Conservation (phyloP, 2,797 vertebrate species). For the Artibeus jamaicensis region DNA sequence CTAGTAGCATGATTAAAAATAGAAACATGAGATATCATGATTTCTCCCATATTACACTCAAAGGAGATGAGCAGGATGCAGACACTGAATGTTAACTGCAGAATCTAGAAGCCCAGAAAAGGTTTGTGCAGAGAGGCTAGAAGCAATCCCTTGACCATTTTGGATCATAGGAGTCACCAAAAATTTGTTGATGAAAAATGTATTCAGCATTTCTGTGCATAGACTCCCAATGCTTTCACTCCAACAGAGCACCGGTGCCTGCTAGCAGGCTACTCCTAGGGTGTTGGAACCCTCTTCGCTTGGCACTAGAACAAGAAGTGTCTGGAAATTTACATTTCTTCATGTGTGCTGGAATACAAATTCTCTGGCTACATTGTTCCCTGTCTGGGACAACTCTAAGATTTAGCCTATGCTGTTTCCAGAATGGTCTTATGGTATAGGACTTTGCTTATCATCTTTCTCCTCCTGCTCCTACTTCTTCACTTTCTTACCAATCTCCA, state of each 20-base stretch:
- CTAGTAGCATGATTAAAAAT: neutral
- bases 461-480: neutral
- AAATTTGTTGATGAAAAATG: neutral
- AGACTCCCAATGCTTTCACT: neutral
- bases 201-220: neutral
- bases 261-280: neutral
- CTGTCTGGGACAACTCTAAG: neutral
- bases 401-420: neutral
- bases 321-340: neutral
- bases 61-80: neutral
- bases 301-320: neutral
- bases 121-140: neutral
- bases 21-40: neutral
- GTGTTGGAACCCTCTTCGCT: neutral
- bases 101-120: neutral
- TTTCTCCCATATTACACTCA: neutral
- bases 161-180: neutral
- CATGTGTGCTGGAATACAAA: neutral
- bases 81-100: neutral
- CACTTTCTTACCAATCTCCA: neutral
- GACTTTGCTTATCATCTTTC: neutral
- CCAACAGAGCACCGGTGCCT: neutral
- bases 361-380: neutral
- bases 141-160: neutral
- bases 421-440: neutral